A percentile compares a stretch with the other conserved stretches of the same genome.
phyloP scores from a whole-genome alignment of 2,113 vertebrate genomes.

The Natator depressus region DNA sequence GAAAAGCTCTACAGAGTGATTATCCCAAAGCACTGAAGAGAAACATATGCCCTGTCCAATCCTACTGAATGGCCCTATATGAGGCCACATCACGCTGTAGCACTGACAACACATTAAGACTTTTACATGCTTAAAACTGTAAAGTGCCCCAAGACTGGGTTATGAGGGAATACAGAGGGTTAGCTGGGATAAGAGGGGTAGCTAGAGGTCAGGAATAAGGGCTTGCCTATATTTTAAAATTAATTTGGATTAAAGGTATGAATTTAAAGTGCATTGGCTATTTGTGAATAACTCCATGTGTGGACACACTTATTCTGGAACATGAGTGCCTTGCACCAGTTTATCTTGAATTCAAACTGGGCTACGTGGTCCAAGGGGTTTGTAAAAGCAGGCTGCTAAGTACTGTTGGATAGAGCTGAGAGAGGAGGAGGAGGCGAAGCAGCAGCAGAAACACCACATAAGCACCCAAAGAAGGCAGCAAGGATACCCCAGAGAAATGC shows the following conservation, averaged over 20 bases:
- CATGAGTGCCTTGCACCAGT: not conserved
- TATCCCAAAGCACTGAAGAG: accelerated
- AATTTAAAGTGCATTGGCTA: not conserved
- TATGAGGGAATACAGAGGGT: not conserved
- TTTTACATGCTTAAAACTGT: not conserved
- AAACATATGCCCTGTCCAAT: accelerated
- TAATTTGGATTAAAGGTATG: not conserved
- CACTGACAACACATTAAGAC: not conserved
- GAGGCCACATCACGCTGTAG: not conserved
- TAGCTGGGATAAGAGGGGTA: not conserved
- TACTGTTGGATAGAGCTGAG: too few species aligned
- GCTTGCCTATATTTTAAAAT: not conserved
- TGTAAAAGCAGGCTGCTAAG: not conserved
- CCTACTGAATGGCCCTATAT: not conserved
- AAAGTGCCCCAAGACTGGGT: not conserved
- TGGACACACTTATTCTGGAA: not conserved
- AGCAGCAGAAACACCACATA: not conserved
- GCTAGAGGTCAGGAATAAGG: not conserved
- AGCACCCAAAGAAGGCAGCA: not conserved
- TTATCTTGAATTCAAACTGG: not conserved
- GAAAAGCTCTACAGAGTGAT: not conserved
- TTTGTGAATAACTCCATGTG: not conserved
- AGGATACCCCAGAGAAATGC: not conserved
- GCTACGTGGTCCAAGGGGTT: too few species aligned
- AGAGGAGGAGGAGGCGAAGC: too few species aligned